A percentile compares a stretch with the other conserved stretches of the same genome.
These are phyloP conservation scores for Platysteira castanea DNA, from an alignment of 2,113 vertebrate species.

Conservation along the genomic window DNA sequence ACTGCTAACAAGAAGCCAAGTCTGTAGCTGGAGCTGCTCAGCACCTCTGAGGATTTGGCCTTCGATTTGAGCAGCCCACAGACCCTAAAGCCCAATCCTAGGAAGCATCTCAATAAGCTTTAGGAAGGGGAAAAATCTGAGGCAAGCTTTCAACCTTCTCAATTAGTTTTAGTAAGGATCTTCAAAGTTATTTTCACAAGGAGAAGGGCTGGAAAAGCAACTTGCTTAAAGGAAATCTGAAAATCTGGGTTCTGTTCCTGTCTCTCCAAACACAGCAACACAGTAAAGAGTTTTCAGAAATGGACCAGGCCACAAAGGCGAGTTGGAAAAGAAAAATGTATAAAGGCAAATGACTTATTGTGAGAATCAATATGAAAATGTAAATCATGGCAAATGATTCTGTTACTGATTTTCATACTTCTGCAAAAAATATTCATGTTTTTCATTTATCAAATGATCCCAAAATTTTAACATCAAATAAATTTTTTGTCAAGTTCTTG, in stretches of 20 bases:
- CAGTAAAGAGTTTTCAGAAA: not conserved
- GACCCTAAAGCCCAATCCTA: not conserved
- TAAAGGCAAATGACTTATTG: not conserved
- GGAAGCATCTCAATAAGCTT: not conserved
- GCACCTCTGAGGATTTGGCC: not conserved
- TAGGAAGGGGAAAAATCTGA: not conserved
- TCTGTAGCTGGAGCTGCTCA: not conserved
- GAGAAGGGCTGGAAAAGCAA: not conserved
- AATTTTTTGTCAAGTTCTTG: not conserved
- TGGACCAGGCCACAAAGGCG: not conserved
- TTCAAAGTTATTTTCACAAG: not conserved
- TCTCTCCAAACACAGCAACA: not conserved
- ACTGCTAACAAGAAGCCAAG: not conserved
- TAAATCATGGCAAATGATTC: not conserved
- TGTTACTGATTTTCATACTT: not conserved
- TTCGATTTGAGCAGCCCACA: not conserved
- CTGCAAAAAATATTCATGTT: not conserved
- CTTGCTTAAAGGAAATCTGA: not conserved
- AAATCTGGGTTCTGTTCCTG: not conserved
- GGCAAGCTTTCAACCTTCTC: not conserved
- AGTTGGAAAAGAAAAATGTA: not conserved
- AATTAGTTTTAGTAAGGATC: not conserved
- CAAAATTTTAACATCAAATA: not conserved
- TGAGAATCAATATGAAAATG: not conserved
- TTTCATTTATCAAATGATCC: not conserved